Evolutionary conservation across 2,888 invertebrate species (phyloP).

Genomic region (Leptinotarsa tumamoca): DNA sequence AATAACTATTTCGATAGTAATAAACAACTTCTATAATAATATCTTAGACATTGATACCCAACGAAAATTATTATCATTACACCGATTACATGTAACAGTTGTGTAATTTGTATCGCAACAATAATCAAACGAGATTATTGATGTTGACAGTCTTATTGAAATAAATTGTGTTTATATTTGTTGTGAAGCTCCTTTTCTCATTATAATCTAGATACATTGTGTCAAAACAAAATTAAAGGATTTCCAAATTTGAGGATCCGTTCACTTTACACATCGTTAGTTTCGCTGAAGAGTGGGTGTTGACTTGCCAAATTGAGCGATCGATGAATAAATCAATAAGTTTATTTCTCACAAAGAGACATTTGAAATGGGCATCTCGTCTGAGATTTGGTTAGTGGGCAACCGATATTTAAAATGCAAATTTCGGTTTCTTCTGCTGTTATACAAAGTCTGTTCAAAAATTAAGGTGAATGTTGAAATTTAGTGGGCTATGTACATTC

Average conservation of each 20-base stretch:
- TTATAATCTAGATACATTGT: not conserved
- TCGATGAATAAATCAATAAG: conserved; percentile 7
- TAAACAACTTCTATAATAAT: no score
- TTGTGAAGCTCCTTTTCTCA: not conserved
- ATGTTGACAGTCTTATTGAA: not conserved
- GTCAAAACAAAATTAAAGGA: conserved; percentile 14
- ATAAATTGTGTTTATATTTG: not conserved
- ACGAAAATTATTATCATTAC: no score
- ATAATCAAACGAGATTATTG: not conserved
- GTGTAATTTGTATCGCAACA: not conserved
- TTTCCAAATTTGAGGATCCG: conserved; percentile 3
- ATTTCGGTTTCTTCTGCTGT: not conserved
- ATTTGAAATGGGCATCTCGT: not conserved
- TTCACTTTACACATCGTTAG: not conserved
- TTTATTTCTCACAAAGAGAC: not conserved
- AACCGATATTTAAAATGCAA: not conserved
- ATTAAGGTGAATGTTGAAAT: no score
- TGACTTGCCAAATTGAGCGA: conserved; percentile 5
- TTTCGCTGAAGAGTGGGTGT: not conserved
- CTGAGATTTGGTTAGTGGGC: not conserved
- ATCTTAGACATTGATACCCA: no score
- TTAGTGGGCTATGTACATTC: no score
- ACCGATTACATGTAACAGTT: no score
- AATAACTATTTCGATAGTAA: no score
- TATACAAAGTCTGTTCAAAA: not conserved